Evolutionary conservation across 1,140 invertebrate genomes (phyloP).

Genomic region (Ceratosolen fusciceps): DNA sequence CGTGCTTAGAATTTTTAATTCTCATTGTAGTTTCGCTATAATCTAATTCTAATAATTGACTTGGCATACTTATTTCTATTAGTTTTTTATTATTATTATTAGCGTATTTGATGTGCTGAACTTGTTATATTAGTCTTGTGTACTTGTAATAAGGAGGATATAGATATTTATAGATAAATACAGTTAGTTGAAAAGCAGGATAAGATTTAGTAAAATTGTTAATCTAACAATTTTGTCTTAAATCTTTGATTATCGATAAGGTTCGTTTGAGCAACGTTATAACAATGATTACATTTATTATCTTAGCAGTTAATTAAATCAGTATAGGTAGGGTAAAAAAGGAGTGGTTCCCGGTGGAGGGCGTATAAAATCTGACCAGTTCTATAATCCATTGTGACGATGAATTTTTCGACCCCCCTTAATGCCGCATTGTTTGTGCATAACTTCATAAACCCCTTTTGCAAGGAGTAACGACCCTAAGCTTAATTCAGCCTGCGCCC

Average conservation of each 20-base stretch:
- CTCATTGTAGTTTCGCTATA: too few relatives aligned
- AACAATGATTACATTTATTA: constrained; percentile 24
- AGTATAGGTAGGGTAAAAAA: not conserved
- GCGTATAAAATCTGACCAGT: not conserved
- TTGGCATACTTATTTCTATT: too few relatives aligned
- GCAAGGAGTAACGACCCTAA: not conserved
- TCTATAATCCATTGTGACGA: constrained; percentile 8
- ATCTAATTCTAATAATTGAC: too few relatives aligned
- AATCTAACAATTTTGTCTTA: not conserved
- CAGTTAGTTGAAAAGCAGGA: too few relatives aligned
- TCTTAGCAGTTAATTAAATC: constrained; percentile 10
- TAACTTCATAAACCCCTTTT: constrained; percentile 11
- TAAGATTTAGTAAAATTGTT: not conserved
- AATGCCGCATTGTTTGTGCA: constrained; percentile 34
- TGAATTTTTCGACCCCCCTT: constrained; percentile 4
- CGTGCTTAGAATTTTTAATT: too few relatives aligned
- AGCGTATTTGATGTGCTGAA: too few relatives aligned
- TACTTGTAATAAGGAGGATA: too few relatives aligned
- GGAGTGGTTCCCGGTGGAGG: not conserved
- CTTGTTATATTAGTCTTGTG: too few relatives aligned
- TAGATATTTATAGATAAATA: too few relatives aligned
- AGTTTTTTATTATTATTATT: too few relatives aligned
- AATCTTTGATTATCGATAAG: constrained; percentile 4
- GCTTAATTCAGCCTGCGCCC: not conserved
- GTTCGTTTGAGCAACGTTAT: not conserved